Conservation (phyloP, 2,797 vertebrate genomes). For the Tenualosa thibaudeaui region DNA sequence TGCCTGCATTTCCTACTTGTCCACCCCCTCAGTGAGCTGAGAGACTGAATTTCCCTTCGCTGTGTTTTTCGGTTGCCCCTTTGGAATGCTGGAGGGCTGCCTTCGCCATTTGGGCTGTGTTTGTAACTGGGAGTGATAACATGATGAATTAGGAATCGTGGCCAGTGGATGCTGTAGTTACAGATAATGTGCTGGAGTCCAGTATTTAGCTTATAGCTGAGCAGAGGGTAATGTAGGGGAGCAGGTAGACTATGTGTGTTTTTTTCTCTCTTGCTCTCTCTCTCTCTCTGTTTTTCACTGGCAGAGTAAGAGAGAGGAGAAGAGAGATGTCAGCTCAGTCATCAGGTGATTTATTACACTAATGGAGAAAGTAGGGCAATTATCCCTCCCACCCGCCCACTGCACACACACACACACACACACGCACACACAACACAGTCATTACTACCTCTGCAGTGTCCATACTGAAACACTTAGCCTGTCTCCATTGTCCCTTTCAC, state of each 20-base stretch:
- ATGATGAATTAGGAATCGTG: not conserved
- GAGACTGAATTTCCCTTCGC: too few species aligned
- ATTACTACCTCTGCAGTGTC: conserved; percentile 20
- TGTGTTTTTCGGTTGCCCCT: too few species aligned
- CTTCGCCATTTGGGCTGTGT: too few species aligned
- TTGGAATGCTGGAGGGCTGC: too few species aligned
- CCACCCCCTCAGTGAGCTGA: too few species aligned
- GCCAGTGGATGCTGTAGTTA: not conserved
- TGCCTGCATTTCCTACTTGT: too few species aligned
- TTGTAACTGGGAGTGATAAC: not conserved
- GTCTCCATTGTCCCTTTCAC: conserved; percentile 32
- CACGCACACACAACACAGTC: conserved; percentile 32
- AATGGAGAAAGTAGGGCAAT: conserved; percentile 59
- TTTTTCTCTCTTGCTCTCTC: not conserved
- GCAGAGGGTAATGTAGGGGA: not conserved
- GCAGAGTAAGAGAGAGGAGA: conserved; percentile 11
- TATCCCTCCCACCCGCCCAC: conserved; percentile 29
- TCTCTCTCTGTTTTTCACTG: not conserved
- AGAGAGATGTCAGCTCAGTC: conserved; percentile 27
- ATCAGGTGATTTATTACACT: conserved; percentile 55
- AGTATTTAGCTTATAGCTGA: not conserved
- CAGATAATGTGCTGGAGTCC: not conserved
- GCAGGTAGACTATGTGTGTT: not conserved
- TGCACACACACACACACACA: not conserved
- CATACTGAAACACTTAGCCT: conserved; percentile 56